These are phyloP conservation scores for Rhineura floridana DNA, from an alignment of 2,113 vertebrate species.

Conservation along the genomic window DNA sequence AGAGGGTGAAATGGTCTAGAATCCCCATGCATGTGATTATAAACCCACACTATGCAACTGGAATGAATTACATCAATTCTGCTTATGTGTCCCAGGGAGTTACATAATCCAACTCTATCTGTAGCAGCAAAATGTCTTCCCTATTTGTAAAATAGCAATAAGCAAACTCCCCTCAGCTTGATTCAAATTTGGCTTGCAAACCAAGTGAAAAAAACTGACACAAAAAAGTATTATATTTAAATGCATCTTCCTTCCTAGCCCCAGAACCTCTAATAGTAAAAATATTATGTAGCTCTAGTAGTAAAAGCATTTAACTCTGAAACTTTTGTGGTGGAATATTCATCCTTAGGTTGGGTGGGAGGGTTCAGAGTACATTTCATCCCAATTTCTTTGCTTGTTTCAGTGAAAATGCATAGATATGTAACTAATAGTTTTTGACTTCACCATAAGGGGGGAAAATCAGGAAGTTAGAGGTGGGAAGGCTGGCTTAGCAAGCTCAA, in stretches of 20 bases:
- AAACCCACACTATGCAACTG: background rate
- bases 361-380: background rate
- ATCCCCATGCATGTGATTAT: background rate
- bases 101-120: background rate
- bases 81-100: background rate
- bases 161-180: background rate
- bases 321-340: no score
- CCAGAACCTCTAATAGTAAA: background rate
- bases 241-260: background rate
- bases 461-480: background rate
- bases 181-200: background rate
- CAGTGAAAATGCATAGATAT: background rate
- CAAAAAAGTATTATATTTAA: background rate
- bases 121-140: background rate
- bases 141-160: background rate
- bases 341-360: no score
- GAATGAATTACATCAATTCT: background rate
- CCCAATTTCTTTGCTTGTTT: background rate
- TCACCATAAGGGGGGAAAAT: background rate
- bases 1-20: background rate
- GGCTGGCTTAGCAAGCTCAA: background rate
- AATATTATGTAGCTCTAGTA: background rate
- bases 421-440: background rate
- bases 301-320: background rate
- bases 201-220: background rate